Conservation (phyloP, 2,888 invertebrate species). For the Drosophila seclusa region DNA sequence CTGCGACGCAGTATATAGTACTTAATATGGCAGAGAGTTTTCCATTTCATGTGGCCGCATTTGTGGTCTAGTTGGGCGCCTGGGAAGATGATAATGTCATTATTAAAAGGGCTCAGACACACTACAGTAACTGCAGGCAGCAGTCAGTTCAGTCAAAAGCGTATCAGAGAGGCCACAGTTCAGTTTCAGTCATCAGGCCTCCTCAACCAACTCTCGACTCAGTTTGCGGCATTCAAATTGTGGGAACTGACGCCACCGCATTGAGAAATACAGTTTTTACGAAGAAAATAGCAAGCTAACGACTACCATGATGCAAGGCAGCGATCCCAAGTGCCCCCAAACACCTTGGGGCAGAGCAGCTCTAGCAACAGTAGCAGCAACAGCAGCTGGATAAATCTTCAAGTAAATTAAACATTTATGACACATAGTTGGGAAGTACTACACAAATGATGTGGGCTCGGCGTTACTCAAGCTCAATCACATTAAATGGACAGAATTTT, state of each 20-base stretch:
- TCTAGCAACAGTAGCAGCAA: neutral
- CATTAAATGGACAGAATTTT: slow-evolving; percentile 51
- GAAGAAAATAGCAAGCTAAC: slow-evolving; percentile 26
- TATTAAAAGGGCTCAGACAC: slow-evolving; percentile 48
- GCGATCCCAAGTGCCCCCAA: slow-evolving; percentile 35
- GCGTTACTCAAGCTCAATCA: slow-evolving; percentile 66
- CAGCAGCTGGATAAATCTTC: slow-evolving; percentile 39
- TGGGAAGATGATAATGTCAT: slow-evolving; percentile 78
- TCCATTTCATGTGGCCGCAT: slow-evolving; percentile 62
- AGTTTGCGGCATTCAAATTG: slow-evolving; percentile 59
- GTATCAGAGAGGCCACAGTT: slow-evolving; percentile 51
- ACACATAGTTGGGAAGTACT: slow-evolving; percentile 34
- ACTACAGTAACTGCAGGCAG: slow-evolving; percentile 55
- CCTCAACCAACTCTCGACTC: slow-evolving; percentile 42
- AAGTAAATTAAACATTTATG: slow-evolving; percentile 77
- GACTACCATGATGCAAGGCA: slow-evolving; percentile 22
- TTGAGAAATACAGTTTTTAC: slow-evolving; percentile 40
- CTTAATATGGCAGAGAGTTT: slow-evolving; percentile 48
- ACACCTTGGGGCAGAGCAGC: slow-evolving; percentile 47
- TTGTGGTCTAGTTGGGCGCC: slow-evolving; percentile 75
- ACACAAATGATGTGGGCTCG: slow-evolving; percentile 8
- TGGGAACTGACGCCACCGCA: slow-evolving; percentile 56
- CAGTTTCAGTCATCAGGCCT: slow-evolving; percentile 53
- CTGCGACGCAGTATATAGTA: slow-evolving; percentile 5
- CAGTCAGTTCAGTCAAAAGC: slow-evolving; percentile 24